phyloP scores from a whole-genome alignment of 2,888 invertebrate species.

The Plemyria rubiginata region DNA sequence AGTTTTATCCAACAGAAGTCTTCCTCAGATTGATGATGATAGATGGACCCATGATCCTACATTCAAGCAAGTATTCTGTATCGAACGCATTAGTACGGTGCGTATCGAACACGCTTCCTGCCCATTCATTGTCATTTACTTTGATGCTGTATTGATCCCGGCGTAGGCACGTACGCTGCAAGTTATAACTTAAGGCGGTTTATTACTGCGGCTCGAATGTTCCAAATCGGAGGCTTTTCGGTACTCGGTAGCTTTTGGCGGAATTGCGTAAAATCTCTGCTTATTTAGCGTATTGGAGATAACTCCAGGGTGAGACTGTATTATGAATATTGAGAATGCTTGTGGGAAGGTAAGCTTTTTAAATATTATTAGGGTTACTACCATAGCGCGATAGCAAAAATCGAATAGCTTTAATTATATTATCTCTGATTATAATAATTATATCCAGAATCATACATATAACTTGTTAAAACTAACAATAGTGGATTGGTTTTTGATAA shows the following conservation, averaged over 20 bases:
- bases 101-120: constrained; percentile 41
- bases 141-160: constrained; percentile 71
- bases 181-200: constrained; percentile 51
- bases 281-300: constrained; percentile 23
- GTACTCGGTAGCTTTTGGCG: constrained; percentile 27
- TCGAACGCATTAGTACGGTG: constrained; percentile 18
- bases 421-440: background rate
- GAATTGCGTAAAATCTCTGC: constrained; percentile 32
- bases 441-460: too few species aligned
- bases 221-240: constrained; percentile 31
- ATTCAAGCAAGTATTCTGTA: constrained; percentile 10
- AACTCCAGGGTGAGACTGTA: constrained; percentile 16
- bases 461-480: too few species aligned
- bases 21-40: background rate
- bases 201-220: constrained; percentile 42
- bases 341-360: background rate
- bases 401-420: background rate
- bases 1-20: background rate
- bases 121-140: constrained; percentile 73
- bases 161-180: constrained; percentile 57
- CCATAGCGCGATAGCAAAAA: background rate
- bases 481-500: too few species aligned
- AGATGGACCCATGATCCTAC: constrained; percentile 1
- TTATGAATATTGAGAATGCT: constrained; percentile 24
- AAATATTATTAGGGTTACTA: background rate